These are phyloP conservation scores for Atrichornis clamosus DNA, from an alignment of 2,113 vertebrate species.

Conservation along the genomic window DNA sequence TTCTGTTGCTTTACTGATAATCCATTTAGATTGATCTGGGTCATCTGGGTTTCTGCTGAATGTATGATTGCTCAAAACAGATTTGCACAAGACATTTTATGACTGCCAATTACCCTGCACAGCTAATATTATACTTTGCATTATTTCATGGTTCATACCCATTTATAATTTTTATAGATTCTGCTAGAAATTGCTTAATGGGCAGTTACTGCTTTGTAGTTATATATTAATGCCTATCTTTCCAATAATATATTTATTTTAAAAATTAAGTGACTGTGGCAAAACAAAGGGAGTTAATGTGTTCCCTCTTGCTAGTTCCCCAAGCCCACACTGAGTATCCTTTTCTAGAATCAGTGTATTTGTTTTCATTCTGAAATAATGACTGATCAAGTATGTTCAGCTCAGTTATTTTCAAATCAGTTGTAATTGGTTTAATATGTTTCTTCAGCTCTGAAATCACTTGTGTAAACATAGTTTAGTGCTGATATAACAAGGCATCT, in stretches of 20 bases:
- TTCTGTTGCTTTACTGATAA: not conserved
- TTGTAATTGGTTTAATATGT: constrained; percentile 33
- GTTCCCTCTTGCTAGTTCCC: not conserved
- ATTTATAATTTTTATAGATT: constrained; percentile 31
- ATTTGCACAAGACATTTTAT: not conserved
- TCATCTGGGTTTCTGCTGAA: constrained; percentile 12
- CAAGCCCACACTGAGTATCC: not conserved
- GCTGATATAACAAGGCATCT: not conserved
- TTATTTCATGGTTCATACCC: not conserved
- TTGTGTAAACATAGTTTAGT: constrained; percentile 6
- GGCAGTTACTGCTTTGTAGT: constrained; percentile 4
- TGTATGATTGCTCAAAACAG: not conserved
- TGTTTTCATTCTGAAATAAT: constrained; percentile 6
- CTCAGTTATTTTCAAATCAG: constrained; percentile 34
- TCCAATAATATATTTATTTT: not conserved
- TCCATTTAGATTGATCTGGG: not conserved
- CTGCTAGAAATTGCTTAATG: not conserved
- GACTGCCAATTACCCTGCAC: not conserved
- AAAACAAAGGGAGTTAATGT: not conserved
- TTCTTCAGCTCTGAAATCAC: constrained; percentile 32
- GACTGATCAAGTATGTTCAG: not conserved
- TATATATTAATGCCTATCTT: not conserved
- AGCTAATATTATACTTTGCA: not conserved
- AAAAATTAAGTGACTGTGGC: not conserved
- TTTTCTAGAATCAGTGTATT: not conserved